Evolutionary conservation across 2,888 invertebrate species (phyloP), one percentile per base, ranked within the genome.

Genomic region (Drosophila koepferae): DNA sequence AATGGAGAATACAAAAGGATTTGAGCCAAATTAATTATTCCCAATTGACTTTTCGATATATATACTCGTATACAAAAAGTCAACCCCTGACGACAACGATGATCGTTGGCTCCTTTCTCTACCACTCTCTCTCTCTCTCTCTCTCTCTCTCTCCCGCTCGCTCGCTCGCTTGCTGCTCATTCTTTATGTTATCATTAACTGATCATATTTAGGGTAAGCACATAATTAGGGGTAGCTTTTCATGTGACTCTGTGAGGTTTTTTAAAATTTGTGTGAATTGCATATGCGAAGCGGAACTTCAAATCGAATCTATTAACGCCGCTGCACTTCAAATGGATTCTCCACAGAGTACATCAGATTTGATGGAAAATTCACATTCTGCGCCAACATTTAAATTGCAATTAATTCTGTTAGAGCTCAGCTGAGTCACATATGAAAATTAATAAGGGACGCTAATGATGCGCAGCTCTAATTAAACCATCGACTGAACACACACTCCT

Each of bases 1-100:
- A 58, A 71, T 75, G 58, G 41, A 54, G 60, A 72, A 72, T 77
- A 87, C 89, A 87, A 87, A 72, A 63, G 81, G 75, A 87, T 87
- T 78, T 80, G 74, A 76, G 80, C 80, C 74, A 88, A 89, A 88
- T 90, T 90, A 89, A 86, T 85, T 86, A 89, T 83, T 88, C 86
- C 83, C 89, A 90, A 90, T 90, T 90, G 90, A 90, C 89, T 88
- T 81, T 82, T 73, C 59, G 68, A 74, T 70, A 46, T 44, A 65
- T 49, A 65, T 49, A 78, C 67, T 40, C 16, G 16, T 5, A 40
- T 41, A 41, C 41, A 77, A 70, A 80, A 81, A 79, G 80, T 70
- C 84, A 83, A 78, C 60, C 61, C 55, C 41, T 28, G 55, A 10
- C 41, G 55, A 55, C 55, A 31, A 12, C 41, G 61, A 69, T 75